Conservation (phyloP, 2,888 invertebrate species). For the Cheilosia pagana region DNA sequence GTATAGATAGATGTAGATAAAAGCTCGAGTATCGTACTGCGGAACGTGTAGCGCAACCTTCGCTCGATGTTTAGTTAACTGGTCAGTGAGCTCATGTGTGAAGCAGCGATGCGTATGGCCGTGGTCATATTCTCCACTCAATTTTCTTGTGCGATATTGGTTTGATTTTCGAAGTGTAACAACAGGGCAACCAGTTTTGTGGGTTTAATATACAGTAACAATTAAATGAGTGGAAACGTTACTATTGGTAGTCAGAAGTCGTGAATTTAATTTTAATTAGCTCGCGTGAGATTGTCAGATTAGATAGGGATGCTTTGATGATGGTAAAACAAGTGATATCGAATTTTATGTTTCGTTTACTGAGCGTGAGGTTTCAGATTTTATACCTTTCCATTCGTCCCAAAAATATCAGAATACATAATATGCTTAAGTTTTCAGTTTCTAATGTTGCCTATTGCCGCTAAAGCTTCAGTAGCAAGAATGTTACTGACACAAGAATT, state of each 20-base stretch:
- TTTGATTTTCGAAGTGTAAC: constrained; percentile 17
- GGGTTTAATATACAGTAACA: not conserved
- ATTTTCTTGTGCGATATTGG: constrained; percentile 23
- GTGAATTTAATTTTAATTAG: constrained; percentile 9
- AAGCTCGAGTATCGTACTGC: not conserved
- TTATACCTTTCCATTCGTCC: too few species aligned
- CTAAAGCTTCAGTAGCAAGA: too few species aligned
- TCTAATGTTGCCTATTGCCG: too few species aligned
- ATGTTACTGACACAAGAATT: too few species aligned
- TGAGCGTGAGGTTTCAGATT: too few species aligned
- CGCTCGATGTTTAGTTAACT: constrained; percentile 31
- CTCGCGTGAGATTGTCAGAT: not conserved
- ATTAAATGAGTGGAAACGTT: constrained; percentile 8
- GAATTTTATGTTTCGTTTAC: too few species aligned
- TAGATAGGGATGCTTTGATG: too few species aligned
- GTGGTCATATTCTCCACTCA: constrained; percentile 3
- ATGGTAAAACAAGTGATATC: too few species aligned
- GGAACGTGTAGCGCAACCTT: constrained; percentile 15
- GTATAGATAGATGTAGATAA: not conserved
- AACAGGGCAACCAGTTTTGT: not conserved
- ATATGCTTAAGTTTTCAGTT: too few species aligned
- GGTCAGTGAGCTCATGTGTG: constrained; percentile 37
- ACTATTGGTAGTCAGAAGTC: not conserved
- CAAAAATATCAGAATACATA: too few species aligned
- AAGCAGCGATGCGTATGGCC: constrained; percentile 11